Conservation (phyloP, 2,888 invertebrate genomes). For the Habroteleia sp. region DNA sequence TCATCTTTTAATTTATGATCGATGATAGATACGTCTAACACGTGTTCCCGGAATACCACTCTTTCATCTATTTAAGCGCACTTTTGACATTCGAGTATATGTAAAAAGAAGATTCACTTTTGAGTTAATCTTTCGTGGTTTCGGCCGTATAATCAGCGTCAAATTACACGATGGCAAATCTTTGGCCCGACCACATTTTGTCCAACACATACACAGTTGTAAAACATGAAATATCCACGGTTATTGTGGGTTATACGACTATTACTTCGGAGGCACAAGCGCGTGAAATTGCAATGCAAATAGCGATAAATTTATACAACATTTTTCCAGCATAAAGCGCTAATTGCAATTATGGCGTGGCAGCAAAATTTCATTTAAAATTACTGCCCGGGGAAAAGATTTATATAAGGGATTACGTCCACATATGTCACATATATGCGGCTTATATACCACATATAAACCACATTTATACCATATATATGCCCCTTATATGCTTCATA, state of each 20-base stretch:
- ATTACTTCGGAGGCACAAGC: constrained; percentile 32
- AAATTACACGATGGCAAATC: constrained; percentile 47
- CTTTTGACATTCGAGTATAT: constrained; percentile 33
- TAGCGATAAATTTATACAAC: constrained; percentile 18
- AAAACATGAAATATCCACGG: constrained; percentile 21
- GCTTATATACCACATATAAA: too few species aligned
- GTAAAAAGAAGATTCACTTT: constrained; percentile 22
- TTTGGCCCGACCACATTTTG: constrained; percentile 50
- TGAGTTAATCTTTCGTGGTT: constrained; percentile 44
- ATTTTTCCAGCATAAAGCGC: too few species aligned
- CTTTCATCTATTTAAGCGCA: constrained; percentile 29
- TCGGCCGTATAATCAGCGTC: constrained; percentile 57
- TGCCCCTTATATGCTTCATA: too few species aligned
- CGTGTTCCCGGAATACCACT: constrained; percentile 37
- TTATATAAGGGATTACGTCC: too few species aligned
- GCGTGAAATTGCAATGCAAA: constrained; percentile 49
- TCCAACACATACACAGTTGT: constrained; percentile 22
- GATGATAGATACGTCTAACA: constrained; percentile 34
- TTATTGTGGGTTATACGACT: constrained; percentile 19
- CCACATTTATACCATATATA: too few species aligned
- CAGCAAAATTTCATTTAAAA: constrained; percentile 5
- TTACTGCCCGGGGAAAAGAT: too few species aligned
- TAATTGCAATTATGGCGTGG: too few species aligned
- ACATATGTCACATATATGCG: too few species aligned
- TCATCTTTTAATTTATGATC: constrained; percentile 40